Evolutionary conservation across 1,140 invertebrate species (phyloP).

Genomic region (Bicyclus anynana): DNA sequence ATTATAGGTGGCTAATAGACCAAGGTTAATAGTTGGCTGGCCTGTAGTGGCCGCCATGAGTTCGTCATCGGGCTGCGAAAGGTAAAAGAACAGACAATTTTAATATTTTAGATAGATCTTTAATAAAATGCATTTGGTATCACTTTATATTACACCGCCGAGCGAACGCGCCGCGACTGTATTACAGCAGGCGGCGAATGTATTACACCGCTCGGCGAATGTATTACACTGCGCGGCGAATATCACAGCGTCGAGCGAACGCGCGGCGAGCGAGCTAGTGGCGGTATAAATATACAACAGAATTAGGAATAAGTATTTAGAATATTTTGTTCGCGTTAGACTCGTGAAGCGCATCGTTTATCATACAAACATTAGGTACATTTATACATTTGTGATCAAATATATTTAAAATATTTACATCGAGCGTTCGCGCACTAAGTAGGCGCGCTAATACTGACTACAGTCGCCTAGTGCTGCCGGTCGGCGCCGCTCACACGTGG

Average conservation of each 20-base stretch:
- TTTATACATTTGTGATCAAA: constrained; percentile 20
- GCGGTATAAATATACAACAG: constrained; percentile 13
- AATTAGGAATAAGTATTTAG: constrained; percentile 19
- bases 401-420: constrained; percentile 23
- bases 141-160: too few species aligned
- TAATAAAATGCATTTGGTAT: constrained; percentile 29
- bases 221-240: constrained; percentile 6
- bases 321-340: constrained; percentile 17
- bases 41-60: too few species aligned
- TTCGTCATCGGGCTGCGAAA: too few species aligned
- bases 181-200: constrained; percentile 14
- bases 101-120: constrained; percentile 15
- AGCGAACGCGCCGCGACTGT: too few species aligned
- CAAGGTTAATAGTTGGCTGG: too few species aligned
- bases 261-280: neutral
- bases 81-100: neutral
- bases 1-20: too few species aligned
- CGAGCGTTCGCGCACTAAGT: constrained; percentile 2
- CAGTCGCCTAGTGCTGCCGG: constrained; percentile 82
- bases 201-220: constrained; percentile 4
- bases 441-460: constrained; percentile 17
- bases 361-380: constrained; percentile 1
- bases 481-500: constrained; percentile 92
- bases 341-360: constrained; percentile 15
- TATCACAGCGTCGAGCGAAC: too few species aligned